Percentiles rank a stretch among this genome's conserved stretches.
Conservation (phyloP, 1,140 invertebrate genomes). For the Eumaeus atala region DNA sequence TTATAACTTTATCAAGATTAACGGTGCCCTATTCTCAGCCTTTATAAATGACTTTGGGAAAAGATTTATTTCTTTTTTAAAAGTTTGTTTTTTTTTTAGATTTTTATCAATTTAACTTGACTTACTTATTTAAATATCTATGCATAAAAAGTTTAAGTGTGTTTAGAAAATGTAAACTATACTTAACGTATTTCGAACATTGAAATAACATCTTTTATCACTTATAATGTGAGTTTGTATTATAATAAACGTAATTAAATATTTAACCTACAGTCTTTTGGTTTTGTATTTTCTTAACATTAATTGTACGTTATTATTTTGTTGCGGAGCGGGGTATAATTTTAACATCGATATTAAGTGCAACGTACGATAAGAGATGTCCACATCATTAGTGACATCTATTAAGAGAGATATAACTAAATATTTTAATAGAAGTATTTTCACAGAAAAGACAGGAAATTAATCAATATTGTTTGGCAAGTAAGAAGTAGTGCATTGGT, state of each 20-base stretch:
- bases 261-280: too few species aligned
- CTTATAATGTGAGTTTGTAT: too few species aligned
- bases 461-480: too few species aligned
- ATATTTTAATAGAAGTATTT: background rate
- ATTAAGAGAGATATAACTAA: too few species aligned
- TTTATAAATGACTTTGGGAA: conserved; percentile 25
- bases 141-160: too few species aligned
- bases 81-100: conserved; percentile 7
- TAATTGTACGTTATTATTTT: conserved; percentile 1
- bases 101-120: too few species aligned
- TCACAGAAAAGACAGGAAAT: too few species aligned
- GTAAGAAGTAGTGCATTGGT: too few species aligned
- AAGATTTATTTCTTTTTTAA: conserved; percentile 18
- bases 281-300: too few species aligned
- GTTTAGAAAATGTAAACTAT: too few species aligned
- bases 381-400: conserved; percentile 12
- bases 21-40: conserved; percentile 24
- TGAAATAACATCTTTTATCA: too few species aligned
- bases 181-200: too few species aligned
- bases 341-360: conserved; percentile 10
- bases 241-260: conserved; percentile 1
- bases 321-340: conserved; percentile 1
- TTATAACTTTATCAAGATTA: conserved; percentile 35
- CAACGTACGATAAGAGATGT: conserved; percentile 13
- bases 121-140: background rate